Conservation (phyloP, 2,888 invertebrate species). For the Drosophila acutilabella region DNA sequence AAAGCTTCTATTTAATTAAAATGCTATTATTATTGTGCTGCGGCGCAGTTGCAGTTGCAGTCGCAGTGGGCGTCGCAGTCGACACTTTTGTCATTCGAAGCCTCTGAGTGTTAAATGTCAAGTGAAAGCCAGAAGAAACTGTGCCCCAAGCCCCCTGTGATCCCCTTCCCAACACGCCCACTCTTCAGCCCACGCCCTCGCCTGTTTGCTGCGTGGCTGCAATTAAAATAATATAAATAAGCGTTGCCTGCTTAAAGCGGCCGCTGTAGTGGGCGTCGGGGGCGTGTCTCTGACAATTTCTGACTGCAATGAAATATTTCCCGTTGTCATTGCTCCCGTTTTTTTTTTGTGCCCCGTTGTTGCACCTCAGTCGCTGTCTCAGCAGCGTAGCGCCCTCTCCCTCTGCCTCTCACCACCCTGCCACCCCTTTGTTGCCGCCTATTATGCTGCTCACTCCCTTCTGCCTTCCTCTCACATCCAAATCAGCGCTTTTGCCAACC, state of each 20-base stretch:
- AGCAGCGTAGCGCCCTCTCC: not conserved
- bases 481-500: conserved; percentile 9
- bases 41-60: not conserved
- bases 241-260: conserved; percentile 23
- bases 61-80: not conserved
- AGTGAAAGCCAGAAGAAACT: conserved; percentile 20
- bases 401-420: not conserved
- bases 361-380: conserved; percentile 29
- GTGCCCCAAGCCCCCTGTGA: not conserved
- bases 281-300: conserved; percentile 33
- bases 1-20: conserved; percentile 61
- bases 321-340: conserved; percentile 25
- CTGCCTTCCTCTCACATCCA: not conserved
- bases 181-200: not conserved
- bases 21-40: conserved; percentile 53
- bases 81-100: conserved; percentile 18
- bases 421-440: not conserved
- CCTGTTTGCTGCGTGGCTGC: conserved; percentile 35
- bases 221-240: conserved; percentile 67
- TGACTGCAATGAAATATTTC: conserved; percentile 59
- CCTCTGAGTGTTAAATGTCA: conserved; percentile 46
- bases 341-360: conserved; percentile 12
- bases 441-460: too few species aligned
- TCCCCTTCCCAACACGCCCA: too few species aligned
- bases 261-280: not conserved